Base-by-base conservation (phyloP, 2,888 invertebrate genomes). In the Limnephilus auricula region DNA sequence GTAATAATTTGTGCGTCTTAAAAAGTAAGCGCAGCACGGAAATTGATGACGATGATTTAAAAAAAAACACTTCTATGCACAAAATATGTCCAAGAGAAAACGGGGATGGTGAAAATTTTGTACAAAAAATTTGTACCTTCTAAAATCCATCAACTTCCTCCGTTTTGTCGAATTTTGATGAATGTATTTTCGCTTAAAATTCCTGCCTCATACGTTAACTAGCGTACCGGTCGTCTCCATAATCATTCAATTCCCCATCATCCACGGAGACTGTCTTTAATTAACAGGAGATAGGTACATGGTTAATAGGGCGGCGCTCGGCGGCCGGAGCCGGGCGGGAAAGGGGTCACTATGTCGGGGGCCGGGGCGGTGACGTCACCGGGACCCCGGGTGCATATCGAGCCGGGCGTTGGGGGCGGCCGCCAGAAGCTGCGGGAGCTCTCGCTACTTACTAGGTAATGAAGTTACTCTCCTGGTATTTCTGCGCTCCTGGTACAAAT, bases 321-420 rank as follows among this genome's bases (percentile, higher is more conserved):
- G 50, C 50, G 25, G 50, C 50, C 50, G 25, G 50, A 31, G 80
- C 80, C 80, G 32, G 37, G 37, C 31, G 50, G 65, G 65, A 87
- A 78, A 15, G 30, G n/a, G 87, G 87, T 87, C 87, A 87, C 87
- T 78, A 34, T 32, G 32, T 30, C 65, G 87, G 65, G n/a, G n/a
- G n/a, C n/a, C n/a, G n/a, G n/a, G 83, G 50, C 78, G 30, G 18
- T 87, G 78, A 65, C 87, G 87, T 87, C 87, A 87, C 65, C 12
- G 25, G 78, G 87, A 78, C 87, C 78, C 65, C 12, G 25, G 78
- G 87, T 37, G 65, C 78, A 78, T 78, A 87, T 87, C 78, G 65
- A 87, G 31, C 50, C 87, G 32, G 32, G 78, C 25, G 86, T n/a
- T n/a, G n/a, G n/a, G n/a, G n/a, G 40, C 40, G 31, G 79, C 79